A percentile compares a stretch with the other conserved stretches of the same genome.
Evolutionary conservation across 2,113 vertebrate genomes (phyloP).

Genomic region (Centrocercus urophasianus): DNA sequence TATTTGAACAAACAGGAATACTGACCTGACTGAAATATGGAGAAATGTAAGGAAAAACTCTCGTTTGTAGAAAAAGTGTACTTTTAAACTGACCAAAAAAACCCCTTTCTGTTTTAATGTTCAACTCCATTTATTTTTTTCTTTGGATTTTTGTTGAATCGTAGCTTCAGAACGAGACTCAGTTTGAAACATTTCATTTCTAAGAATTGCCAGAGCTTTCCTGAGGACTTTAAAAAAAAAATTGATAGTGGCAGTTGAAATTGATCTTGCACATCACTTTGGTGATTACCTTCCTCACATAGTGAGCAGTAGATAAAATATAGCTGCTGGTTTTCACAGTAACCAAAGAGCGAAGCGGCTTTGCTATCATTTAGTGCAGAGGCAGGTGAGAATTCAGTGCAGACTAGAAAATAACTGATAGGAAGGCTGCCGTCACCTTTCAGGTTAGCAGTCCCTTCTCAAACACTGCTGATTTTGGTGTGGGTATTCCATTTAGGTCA

Average conservation of each 20-base stretch:
- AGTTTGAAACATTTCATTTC: not conserved
- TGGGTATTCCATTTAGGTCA: not conserved
- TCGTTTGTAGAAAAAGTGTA: not conserved
- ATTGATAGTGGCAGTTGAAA: not conserved
- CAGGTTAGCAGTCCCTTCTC: not conserved
- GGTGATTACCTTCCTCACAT: not conserved
- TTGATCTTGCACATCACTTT: not conserved
- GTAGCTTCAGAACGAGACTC: not conserved
- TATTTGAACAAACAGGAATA: not conserved
- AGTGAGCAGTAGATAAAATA: not conserved
- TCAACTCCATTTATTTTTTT: not conserved
- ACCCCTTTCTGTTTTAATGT: not conserved
- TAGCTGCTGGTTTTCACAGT: not conserved
- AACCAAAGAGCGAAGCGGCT: not conserved
- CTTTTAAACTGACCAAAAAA: not conserved
- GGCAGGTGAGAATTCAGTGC: not conserved
- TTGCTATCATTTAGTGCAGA: not conserved
- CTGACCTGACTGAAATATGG: not conserved
- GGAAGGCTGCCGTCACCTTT: not conserved
- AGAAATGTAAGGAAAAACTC: not conserved
- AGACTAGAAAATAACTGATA: not conserved
- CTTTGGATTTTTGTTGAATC: not conserved
- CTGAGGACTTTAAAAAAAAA: not conserved
- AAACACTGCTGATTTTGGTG: not conserved
- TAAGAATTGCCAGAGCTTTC: not conserved